Percentiles rank a stretch among this genome's conserved stretches.
Evolutionary conservation across 2,888 invertebrate genomes (phyloP).

Genomic region (Liposcelis brunnea): DNA sequence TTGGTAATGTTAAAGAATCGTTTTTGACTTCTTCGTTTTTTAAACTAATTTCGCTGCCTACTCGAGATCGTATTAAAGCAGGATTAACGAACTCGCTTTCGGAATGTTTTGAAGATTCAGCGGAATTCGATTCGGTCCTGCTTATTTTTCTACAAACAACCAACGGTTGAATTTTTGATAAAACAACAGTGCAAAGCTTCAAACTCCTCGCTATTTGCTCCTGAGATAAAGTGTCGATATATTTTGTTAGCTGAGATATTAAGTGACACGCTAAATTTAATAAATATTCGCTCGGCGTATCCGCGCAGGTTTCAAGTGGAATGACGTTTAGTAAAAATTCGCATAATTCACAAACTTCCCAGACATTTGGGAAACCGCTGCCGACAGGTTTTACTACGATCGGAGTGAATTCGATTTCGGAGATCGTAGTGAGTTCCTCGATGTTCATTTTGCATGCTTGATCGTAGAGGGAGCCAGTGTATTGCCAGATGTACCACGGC

Average conservation of each 20-base stretch:
- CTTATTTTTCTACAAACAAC: slow-evolving; percentile 22
- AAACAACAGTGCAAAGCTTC: slow-evolving; percentile 50
- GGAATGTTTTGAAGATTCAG: no score
- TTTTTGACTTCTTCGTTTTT: no score
- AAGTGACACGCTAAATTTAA: slow-evolving; percentile 57
- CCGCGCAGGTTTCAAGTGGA: slow-evolving; percentile 55
- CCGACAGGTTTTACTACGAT: slow-evolving; percentile 35
- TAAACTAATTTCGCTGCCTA: no score
- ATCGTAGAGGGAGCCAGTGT: slow-evolving; percentile 46
- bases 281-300: slow-evolving; percentile 58
- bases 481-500: slow-evolving; percentile 74
- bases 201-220: slow-evolving; percentile 46
- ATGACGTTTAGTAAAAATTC: slow-evolving; percentile 61
- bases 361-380: slow-evolving; percentile 38
- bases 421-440: slow-evolving; percentile 13
- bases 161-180: slow-evolving; percentile 55
- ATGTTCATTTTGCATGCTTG: slow-evolving; percentile 32
- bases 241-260: slow-evolving; percentile 37
- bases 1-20: no score
- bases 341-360: slow-evolving; percentile 52
- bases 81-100: no score
- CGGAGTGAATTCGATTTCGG: background rate
- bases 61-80: no score
- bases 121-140: no score
- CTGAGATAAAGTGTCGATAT: slow-evolving; percentile 36